Evolutionary conservation across 2,888 invertebrate genomes (phyloP).

Genomic region (Hyposoter didymator): DNA sequence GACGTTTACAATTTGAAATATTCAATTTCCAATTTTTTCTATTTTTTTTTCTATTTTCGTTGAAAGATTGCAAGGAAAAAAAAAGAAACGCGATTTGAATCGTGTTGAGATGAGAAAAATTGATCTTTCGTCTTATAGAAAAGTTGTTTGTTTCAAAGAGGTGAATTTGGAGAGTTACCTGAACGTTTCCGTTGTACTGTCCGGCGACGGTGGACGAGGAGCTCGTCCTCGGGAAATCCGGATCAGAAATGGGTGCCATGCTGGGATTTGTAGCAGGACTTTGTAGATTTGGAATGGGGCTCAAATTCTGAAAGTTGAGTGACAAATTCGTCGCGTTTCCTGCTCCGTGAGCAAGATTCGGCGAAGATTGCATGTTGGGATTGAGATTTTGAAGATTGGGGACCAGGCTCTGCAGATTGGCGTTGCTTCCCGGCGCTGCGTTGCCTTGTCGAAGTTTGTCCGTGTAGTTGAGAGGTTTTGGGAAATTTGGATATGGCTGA

Average conservation of each 20-base stretch:
- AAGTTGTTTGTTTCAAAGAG: too few relatives aligned
- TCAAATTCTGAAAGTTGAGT: slow-evolving; percentile 82
- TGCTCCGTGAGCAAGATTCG: slow-evolving; percentile 80
- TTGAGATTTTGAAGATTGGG: slow-evolving; percentile 83
- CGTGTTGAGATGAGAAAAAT: too few relatives aligned
- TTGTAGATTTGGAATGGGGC: slow-evolving; percentile 81
- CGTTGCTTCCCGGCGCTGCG: slow-evolving; percentile 72
- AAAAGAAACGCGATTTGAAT: too few relatives aligned
- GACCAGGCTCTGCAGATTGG: slow-evolving; percentile 80
- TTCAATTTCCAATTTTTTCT: too few relatives aligned
- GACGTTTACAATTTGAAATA: too few relatives aligned
- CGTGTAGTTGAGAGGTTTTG: slow-evolving; percentile 79
- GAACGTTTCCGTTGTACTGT: slow-evolving; percentile 81
- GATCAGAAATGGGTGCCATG: slow-evolving; percentile 77
- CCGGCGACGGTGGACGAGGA: slow-evolving; percentile 73
- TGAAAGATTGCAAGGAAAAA: too few relatives aligned
- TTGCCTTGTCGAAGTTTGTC: slow-evolving; percentile 81
- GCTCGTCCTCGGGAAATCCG: slow-evolving; percentile 81
- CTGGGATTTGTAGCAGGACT: slow-evolving; percentile 76
- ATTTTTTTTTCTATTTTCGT: too few relatives aligned
- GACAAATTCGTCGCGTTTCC: slow-evolving; percentile 80
- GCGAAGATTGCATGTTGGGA: slow-evolving; percentile 84
- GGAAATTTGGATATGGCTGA: slow-evolving; percentile 77
- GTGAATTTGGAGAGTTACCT: slow-evolving; percentile 72
- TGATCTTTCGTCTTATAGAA: too few relatives aligned